phyloP scores from a whole-genome alignment of 1,140 invertebrate genomes.

The Ooceraea biroi region DNA sequence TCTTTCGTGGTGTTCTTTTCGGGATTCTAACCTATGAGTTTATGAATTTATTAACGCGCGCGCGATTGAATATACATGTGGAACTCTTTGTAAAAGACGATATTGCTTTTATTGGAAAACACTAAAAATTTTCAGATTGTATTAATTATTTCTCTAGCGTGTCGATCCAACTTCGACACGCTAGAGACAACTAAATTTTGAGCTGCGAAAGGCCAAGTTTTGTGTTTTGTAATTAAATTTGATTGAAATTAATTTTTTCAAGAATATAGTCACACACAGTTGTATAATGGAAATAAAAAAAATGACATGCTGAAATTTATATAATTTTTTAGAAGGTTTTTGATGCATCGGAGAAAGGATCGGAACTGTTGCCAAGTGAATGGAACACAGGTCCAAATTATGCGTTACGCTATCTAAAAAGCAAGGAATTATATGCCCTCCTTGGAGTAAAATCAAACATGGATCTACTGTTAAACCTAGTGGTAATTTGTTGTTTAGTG shows the following conservation, averaged over 20 bases:
- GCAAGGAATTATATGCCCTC: constrained; percentile 89
- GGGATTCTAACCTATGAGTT: constrained; percentile 17
- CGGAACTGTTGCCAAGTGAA: constrained; percentile 89
- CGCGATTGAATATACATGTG: no score
- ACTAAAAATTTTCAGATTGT: no score
- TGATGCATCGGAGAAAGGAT: constrained; percentile 87
- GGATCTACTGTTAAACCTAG: constrained; percentile 89
- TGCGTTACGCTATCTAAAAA: constrained; percentile 89
- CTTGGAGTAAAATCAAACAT: constrained; percentile 89
- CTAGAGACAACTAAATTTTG: not conserved
- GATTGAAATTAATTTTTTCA: not conserved
- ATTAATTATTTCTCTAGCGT: no score
- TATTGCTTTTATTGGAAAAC: no score
- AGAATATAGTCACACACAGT: no score
- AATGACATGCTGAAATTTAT: constrained; percentile 34
- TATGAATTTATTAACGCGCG: not conserved
- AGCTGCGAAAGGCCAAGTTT: not conserved
- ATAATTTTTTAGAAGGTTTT: constrained; percentile 87
- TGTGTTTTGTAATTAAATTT: not conserved
- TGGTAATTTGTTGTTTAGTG: constrained; percentile 87
- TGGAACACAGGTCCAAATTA: constrained; percentile 90
- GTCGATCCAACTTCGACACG: no score
- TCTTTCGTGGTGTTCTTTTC: no score
- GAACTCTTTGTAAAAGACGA: no score
- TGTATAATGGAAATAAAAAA: not conserved